Conservation (phyloP, 2,113 vertebrate genomes). For the Anoura caudifer region DNA sequence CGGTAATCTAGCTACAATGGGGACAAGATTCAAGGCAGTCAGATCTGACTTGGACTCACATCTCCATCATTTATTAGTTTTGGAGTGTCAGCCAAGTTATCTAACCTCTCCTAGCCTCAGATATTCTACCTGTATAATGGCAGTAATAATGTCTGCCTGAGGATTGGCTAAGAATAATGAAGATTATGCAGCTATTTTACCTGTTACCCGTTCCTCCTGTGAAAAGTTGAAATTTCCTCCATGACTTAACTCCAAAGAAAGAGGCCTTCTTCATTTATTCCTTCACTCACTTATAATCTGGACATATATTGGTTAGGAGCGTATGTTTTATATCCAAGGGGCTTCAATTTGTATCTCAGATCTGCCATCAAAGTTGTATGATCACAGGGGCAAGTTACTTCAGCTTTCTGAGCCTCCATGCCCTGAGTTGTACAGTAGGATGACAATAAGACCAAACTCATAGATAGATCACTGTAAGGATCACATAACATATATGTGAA, state of each 20-base stretch:
- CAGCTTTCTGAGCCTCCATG: background rate
- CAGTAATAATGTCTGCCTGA: background rate
- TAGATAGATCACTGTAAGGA: background rate
- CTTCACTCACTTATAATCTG: background rate
- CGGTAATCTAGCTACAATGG: background rate
- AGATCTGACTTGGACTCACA: background rate
- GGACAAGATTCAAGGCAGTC: background rate
- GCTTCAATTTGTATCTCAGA: background rate
- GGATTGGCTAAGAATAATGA: background rate
- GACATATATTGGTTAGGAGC: background rate
- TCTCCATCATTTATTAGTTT: background rate
- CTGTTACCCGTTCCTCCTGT: background rate
- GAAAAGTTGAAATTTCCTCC: background rate
- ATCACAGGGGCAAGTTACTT: background rate
- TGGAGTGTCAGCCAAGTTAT: background rate
- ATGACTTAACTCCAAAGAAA: background rate
- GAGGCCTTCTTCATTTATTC: background rate
- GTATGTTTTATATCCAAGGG: background rate
- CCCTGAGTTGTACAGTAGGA: background rate
- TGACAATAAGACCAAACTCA: background rate
- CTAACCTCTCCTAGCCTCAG: background rate
- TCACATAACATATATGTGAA: background rate
- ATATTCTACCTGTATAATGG: background rate
- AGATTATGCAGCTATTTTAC: background rate
- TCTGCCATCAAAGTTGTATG: background rate